These are phyloP conservation scores for Metacarcinus magister DNA, from an alignment of 2,888 invertebrate genomes.

Conservation along the genomic window DNA sequence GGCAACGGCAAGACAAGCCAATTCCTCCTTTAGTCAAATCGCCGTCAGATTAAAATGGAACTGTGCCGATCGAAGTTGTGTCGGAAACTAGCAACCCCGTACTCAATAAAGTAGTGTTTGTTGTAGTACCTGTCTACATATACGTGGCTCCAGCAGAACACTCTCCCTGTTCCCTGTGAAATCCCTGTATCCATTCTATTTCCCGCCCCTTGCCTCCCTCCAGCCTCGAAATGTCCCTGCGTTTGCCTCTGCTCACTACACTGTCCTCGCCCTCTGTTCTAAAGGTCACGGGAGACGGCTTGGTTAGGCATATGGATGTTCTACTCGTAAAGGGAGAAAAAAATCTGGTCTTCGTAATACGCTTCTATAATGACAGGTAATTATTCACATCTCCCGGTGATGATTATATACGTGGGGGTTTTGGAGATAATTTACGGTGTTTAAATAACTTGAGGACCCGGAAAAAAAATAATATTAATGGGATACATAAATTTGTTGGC, in stretches of 20 bases:
- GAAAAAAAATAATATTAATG: neutral
- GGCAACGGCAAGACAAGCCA: neutral
- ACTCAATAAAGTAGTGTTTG: constrained; percentile 28
- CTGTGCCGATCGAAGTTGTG: neutral
- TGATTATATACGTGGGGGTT: neutral
- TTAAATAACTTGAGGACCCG: neutral
- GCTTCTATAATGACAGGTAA: neutral
- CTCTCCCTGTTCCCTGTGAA: neutral
- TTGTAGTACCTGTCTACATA: neutral
- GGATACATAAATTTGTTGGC: neutral
- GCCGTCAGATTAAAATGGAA: neutral
- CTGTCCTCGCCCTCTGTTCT: neutral
- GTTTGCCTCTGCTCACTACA: neutral
- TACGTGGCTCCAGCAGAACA: neutral
- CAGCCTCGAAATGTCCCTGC: neutral
- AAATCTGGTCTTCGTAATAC: constrained; percentile 16
- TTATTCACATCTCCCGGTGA: constrained; percentile 10
- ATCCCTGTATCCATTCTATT: neutral
- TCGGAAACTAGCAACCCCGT: neutral
- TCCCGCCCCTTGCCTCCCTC: neutral
- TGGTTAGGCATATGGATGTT: neutral
- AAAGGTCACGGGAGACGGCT: neutral
- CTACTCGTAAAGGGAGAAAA: neutral
- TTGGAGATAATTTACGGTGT: neutral
- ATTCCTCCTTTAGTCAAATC: neutral